A percentile compares a stretch with the other conserved stretches of the same genome.
Conservation (phyloP, 1,140 invertebrate genomes). For the Drosophila subpulchrella region DNA sequence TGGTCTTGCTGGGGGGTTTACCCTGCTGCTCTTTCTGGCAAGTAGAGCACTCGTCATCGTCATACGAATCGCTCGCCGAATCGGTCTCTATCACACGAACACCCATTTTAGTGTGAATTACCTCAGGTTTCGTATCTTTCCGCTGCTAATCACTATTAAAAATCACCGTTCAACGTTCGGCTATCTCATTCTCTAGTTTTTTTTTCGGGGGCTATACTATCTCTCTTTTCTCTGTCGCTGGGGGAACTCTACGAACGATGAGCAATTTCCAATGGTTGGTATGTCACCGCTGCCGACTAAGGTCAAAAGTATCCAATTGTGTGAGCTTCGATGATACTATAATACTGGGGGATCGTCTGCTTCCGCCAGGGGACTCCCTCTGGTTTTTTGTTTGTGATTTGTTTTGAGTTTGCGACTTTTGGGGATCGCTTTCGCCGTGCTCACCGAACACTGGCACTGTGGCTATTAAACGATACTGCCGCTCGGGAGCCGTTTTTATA, state of each 20-base stretch:
- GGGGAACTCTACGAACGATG: conserved; percentile 29
- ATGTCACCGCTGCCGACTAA: conserved; percentile 7
- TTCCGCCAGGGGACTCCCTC: conserved; percentile 51
- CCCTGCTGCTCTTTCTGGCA: conserved; percentile 43
- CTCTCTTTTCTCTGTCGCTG: conserved; percentile 19
- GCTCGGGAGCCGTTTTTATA: conserved; percentile 59
- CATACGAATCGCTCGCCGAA: conserved; percentile 73
- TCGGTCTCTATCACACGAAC: conserved; percentile 67
- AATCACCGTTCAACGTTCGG: conserved; percentile 47
- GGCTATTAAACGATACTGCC: conserved; percentile 57
- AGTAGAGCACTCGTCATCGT: conserved; percentile 64
- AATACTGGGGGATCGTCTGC: conserved; percentile 9
- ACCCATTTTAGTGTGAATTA: conserved; percentile 65
- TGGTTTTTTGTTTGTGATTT: conserved; percentile 24
- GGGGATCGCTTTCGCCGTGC: conserved; percentile 14
- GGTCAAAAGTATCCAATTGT: conserved; percentile 58
- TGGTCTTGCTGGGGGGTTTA: conserved; percentile 43
- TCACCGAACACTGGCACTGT: conserved; percentile 33
- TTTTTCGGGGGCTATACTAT: conserved; percentile 10
- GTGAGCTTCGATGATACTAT: background rate
- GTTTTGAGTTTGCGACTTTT: conserved; percentile 11
- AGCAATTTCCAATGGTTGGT: conserved; percentile 19
- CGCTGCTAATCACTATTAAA: conserved; percentile 57
- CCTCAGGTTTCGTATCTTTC: conserved; percentile 43
- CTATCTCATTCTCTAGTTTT: conserved; percentile 25